These are phyloP conservation scores for Ectemnius continuus DNA, from an alignment of 2,888 invertebrate species.

Conservation along the genomic window DNA sequence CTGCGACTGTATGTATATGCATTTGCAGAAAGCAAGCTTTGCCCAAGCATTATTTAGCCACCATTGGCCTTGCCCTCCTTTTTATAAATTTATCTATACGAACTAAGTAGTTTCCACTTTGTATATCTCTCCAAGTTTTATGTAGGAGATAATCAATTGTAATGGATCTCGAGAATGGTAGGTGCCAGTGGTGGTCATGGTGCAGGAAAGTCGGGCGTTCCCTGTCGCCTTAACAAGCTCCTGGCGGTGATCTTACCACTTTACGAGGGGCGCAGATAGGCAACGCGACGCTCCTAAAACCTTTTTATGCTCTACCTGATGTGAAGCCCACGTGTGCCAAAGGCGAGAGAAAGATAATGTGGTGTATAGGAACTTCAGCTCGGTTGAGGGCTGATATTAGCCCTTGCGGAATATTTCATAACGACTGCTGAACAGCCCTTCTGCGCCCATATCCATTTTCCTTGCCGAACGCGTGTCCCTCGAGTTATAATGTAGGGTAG, in stretches of 20 bases:
- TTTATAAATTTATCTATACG: no score
- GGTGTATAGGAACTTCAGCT: background rate
- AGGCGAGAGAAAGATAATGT: background rate
- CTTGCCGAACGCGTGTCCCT: constrained; percentile 33
- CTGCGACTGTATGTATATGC: background rate
- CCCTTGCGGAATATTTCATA: constrained; percentile 47
- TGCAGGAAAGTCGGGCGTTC: constrained; percentile 12
- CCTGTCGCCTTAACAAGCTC: constrained; percentile 28
- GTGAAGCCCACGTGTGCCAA: constrained; percentile 17
- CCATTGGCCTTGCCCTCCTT: no score
- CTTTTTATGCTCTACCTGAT: constrained; percentile 8
- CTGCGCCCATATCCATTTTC: no score
- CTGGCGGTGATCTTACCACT: constrained; percentile 15
- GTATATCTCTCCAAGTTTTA: no score
- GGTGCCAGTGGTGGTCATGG: background rate
- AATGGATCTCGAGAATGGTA: background rate
- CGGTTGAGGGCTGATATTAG: constrained; percentile 22
- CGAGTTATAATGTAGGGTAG: constrained; percentile 38
- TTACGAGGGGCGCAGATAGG: constrained; percentile 18
- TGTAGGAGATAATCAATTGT: no score
- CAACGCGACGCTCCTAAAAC: constrained; percentile 10
- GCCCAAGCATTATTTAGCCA: no score
- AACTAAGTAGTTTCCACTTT: no score
- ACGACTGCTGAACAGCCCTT: constrained; percentile 31
- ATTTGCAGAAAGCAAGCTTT: no score